Conservation (phyloP, 2,888 invertebrate genomes). For the Dioctria linearis region DNA sequence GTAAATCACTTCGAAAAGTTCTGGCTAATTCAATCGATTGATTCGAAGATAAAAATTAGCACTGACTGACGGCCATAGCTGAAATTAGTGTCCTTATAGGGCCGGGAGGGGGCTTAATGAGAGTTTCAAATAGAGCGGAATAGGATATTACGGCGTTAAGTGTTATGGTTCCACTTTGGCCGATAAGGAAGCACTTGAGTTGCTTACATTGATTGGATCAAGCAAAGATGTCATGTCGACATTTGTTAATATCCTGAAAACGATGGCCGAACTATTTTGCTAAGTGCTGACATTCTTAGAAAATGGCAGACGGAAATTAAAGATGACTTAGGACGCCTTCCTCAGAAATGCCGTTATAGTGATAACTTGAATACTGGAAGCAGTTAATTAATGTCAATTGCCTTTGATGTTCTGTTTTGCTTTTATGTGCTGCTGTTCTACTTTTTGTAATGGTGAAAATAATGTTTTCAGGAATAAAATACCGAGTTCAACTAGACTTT, state of each 20-base stretch:
- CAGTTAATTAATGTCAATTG: slow-evolving; percentile 41
- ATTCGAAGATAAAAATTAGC: slow-evolving; percentile 42
- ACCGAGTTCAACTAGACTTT: too few species aligned
- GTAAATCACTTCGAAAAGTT: slow-evolving; percentile 40
- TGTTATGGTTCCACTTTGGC: slow-evolving; percentile 17
- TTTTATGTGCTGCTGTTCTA: too few species aligned
- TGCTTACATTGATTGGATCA: slow-evolving; percentile 36
- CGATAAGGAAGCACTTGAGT: slow-evolving; percentile 25
- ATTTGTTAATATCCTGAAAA: slow-evolving; percentile 26
- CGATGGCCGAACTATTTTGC: slow-evolving; percentile 35
- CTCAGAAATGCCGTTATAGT: neutral
- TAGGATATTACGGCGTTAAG: slow-evolving; percentile 3
- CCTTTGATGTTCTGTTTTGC: neutral
- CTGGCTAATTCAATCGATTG: slow-evolving; percentile 43
- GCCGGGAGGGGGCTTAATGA: slow-evolving; percentile 11
- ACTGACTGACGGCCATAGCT: slow-evolving; percentile 18
- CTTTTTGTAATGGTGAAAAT: too few species aligned
- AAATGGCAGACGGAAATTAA: slow-evolving; percentile 42
- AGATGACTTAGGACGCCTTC: slow-evolving; percentile 33
- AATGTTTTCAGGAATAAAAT: too few species aligned
- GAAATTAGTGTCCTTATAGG: neutral
- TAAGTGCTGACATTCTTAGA: slow-evolving; percentile 29
- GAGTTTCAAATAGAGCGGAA: slow-evolving; percentile 22
- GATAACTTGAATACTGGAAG: slow-evolving; percentile 12
- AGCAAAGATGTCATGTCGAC: slow-evolving; percentile 27